Evolutionary conservation across 2,888 invertebrate genomes (phyloP), one percentile per base, ranked within the genome.

Genomic region (Drosophila neonasuta): DNA sequence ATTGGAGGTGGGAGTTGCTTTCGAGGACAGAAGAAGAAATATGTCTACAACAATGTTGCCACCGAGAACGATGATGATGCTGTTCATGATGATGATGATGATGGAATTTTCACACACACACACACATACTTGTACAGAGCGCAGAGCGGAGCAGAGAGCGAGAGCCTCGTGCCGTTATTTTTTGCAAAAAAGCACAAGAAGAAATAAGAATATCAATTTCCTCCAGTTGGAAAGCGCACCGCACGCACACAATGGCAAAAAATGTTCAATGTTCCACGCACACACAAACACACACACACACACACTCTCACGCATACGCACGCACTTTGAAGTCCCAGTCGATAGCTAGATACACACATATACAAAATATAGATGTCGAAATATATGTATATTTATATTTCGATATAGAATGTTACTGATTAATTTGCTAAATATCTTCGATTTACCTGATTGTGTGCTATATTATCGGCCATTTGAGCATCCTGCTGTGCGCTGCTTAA

Each of bases 141-240:
- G 41, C 10, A 8, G 3, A 15, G 29, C 11, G n/a, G 11, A 49
- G 36, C 45, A 61, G 65, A 77, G 67, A 74, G 77, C 49, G 46
- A 56, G 39, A 54, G 59, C 49, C 60, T 71, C 57, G 64, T 71
- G 67, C 44, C 68, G 77, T 77, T 77, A 54, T 77, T 79, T 77
- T 70, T 75, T 77, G 77, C 74, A 79, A 77, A 77, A 74, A 74
- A 73, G 77, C 80, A 80, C 83, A 80, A 84, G 84, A 66, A 74
- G 74, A 84, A 82, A 82, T 80, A 86, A 84, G 86, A 82, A 82
- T 82, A 82, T 86, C 81, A 86, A 86, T 82, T 84, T 82, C 86
- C 84, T 74, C 65, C 79, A 79, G 74, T 82, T 80, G 80, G 80
- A 80, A 82, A 77, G 80, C 75, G 74, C 67, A 74, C 68, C 54